These are phyloP conservation scores for Noctua pronuba DNA, from an alignment of 2,888 invertebrate species.

Conservation along the genomic window DNA sequence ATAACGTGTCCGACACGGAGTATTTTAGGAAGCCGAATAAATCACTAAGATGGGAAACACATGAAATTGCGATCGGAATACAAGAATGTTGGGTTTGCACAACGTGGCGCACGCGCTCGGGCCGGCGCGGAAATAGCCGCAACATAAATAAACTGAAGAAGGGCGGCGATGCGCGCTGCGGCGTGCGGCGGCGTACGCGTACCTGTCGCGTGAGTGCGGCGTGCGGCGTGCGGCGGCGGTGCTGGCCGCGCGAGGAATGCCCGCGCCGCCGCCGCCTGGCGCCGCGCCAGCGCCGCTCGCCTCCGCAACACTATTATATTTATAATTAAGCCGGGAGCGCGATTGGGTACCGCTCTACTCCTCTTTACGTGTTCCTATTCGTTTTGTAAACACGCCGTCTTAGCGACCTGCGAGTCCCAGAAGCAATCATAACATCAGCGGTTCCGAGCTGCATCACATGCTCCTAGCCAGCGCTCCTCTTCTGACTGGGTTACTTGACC, in stretches of 20 bases:
- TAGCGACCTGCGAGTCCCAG: background rate
- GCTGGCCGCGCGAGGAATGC: slow-evolving; percentile 65
- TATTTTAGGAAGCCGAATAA: slow-evolving; percentile 25
- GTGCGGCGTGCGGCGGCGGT: slow-evolving; percentile 58
- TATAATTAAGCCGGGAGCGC: slow-evolving; percentile 65
- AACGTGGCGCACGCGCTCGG: slow-evolving; percentile 49
- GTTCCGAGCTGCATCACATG: background rate
- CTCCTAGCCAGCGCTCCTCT: background rate
- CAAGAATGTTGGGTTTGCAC: slow-evolving; percentile 41
- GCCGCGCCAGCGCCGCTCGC: slow-evolving; percentile 58
- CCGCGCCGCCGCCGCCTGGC: slow-evolving; percentile 69
- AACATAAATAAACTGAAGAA: slow-evolving; percentile 59
- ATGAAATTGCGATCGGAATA: slow-evolving; percentile 33
- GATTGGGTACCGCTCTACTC: slow-evolving; percentile 46
- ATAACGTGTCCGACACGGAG: background rate
- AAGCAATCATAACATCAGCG: background rate
- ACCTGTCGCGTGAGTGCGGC: slow-evolving; percentile 45
- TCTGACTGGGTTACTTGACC: background rate
- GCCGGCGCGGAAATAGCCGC: slow-evolving; percentile 59
- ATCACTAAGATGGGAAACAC: slow-evolving; percentile 4
- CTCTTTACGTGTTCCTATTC: slow-evolving; percentile 43
- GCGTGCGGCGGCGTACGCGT: slow-evolving; percentile 16
- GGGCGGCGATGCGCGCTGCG: slow-evolving; percentile 16
- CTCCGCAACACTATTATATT: slow-evolving; percentile 65
- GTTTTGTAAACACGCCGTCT: slow-evolving; percentile 56